phyloP scores from a whole-genome alignment of 2,113 vertebrate genomes.

The Gracilinanus agilis region DNA sequence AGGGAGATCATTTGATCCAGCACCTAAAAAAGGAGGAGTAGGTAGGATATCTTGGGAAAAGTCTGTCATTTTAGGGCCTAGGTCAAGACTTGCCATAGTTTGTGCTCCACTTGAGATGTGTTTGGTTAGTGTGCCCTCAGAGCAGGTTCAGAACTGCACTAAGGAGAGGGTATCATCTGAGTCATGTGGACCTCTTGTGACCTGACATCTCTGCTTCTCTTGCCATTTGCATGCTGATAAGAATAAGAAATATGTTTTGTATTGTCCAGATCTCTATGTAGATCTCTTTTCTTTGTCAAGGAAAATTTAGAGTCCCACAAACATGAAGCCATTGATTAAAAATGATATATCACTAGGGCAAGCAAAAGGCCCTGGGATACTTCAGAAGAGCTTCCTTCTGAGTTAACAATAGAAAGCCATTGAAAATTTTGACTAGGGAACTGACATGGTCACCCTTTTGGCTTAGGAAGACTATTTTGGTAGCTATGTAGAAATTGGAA shows the following conservation, averaged over 20 bases:
- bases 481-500: neutral
- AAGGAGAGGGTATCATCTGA: neutral
- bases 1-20: neutral
- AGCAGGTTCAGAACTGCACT: neutral
- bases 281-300: neutral
- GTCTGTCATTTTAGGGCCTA: neutral
- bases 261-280: neutral
- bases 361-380: neutral
- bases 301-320: neutral
- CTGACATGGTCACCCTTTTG: neutral
- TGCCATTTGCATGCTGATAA: neutral
- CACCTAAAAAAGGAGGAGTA: neutral
- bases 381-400: neutral
- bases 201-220: neutral
- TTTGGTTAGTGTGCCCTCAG: neutral
- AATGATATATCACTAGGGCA: neutral
- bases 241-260: neutral
- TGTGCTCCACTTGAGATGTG: neutral
- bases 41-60: neutral
- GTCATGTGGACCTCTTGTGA: neutral
- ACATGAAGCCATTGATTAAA: neutral
- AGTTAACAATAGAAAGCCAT: neutral
- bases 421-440: neutral
- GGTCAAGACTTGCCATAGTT: neutral
- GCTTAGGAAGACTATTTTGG: neutral